Percentiles rank a stretch among this genome's conserved stretches.
phyloP scores from a whole-genome alignment of 2,888 invertebrate genomes.

The Patella caerulea region DNA sequence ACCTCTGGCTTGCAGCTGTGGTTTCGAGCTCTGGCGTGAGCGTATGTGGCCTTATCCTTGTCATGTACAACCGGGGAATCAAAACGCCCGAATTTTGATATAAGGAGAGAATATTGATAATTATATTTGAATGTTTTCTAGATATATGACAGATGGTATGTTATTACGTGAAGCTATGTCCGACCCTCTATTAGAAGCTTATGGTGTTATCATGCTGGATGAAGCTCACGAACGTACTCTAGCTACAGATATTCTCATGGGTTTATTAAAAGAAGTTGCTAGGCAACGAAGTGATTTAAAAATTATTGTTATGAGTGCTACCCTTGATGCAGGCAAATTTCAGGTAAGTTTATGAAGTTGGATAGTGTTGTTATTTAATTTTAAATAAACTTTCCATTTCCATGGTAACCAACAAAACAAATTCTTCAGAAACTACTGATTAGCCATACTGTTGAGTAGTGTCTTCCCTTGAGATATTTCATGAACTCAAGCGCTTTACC shows the following conservation, averaged over 20 bases:
- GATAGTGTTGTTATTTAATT: no score
- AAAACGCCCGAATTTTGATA: no score
- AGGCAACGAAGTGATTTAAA: conserved; percentile 93
- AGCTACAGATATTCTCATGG: conserved; percentile 99
- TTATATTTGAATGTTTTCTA: no score
- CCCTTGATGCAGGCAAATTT: conserved; percentile 98
- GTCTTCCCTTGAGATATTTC: no score
- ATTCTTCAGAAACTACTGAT: neutral
- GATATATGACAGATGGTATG: conserved; percentile 99
- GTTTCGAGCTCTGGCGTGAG: no score
- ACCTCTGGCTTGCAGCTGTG: no score
- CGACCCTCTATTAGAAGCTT: conserved; percentile 96
- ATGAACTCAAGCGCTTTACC: no score
- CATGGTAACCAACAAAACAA: neutral
- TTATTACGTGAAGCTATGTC: conserved; percentile 98
- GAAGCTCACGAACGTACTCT: conserved; percentile 99
- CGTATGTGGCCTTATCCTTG: no score
- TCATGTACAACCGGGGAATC: no score
- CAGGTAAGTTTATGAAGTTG: conserved; percentile 73
- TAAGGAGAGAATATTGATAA: no score
- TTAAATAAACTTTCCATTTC: no score
- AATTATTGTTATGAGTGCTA: conserved; percentile 99
- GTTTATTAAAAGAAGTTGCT: conserved; percentile 94
- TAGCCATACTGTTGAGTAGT: neutral
- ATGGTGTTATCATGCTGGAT: conserved; percentile 95